phyloP scores from a whole-genome alignment of 2,113 vertebrate genomes.

The Nannospalax galili region DNA sequence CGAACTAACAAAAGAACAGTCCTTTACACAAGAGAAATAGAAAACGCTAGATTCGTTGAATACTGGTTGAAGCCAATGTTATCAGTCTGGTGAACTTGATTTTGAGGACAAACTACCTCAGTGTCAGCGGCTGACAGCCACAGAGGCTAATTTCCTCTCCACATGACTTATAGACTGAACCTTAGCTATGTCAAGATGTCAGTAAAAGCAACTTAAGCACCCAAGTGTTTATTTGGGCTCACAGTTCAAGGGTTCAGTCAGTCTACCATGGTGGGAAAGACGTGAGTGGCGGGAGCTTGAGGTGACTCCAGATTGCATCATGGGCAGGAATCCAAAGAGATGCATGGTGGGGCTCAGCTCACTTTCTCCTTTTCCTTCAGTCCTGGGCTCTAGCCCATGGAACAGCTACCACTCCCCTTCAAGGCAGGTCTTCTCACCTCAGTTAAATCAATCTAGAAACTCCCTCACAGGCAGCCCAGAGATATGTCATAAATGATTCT shows the following conservation, averaged over 20 bases:
- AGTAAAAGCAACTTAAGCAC: background rate
- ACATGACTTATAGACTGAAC: accelerated
- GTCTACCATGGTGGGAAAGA: background rate
- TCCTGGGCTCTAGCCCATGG: background rate
- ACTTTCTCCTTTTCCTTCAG: background rate
- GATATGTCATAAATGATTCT: background rate
- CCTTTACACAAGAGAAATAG: background rate
- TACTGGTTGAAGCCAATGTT: background rate
- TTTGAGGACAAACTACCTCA: background rate
- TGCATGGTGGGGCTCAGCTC: too few relatives aligned
- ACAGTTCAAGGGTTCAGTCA: background rate
- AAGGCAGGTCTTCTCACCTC: background rate
- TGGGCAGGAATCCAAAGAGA: background rate
- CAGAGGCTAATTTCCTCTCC: background rate
- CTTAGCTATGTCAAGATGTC: background rate
- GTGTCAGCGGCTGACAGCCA: background rate
- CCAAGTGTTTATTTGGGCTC: background rate
- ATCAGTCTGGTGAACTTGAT: background rate
- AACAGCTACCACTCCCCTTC: background rate
- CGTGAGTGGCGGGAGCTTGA: background rate
- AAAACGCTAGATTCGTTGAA: background rate
- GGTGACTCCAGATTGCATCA: too few relatives aligned
- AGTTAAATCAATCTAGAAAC: background rate
- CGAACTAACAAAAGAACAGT: background rate
- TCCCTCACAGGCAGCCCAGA: too few relatives aligned